Evolutionary conservation across 2,797 vertebrate genomes (phyloP), one percentile per base, ranked within the genome.

Genomic region (Anguilla marmorata): DNA sequence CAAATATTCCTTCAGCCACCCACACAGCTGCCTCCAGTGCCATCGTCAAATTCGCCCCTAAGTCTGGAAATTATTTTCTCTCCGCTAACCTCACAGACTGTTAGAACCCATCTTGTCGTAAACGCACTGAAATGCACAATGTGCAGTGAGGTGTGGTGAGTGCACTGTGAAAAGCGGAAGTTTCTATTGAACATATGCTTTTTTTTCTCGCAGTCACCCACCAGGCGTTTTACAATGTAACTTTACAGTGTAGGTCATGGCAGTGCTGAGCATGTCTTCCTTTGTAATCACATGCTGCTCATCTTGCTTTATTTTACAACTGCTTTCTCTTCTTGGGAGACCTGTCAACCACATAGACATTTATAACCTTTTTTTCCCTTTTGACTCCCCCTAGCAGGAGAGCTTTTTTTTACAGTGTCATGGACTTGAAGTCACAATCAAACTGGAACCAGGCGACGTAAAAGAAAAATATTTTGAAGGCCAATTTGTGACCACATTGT

Each of bases 291-390:
- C 45, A 50, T 50, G 79, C 41, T 11, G 41, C 19, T 82, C 41
- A 19, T 21, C 45, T 6, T 82, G 6, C 79, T 50, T 33, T 12
- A 48, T 45, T 48, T n/a, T 12, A 80, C 37, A 48, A 11, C 79
- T 12, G 50, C 21, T 8, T 24, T 82, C 79, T 50, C 21, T 82
- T 82, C 79, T 50, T 76, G 76, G 58, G 74, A 60, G 86, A 91
- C 89, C 82, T 88, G 91, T 80, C 86, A 66, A 89, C 91, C 89
- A 88, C 83, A 79, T 91, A 93, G 92, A 93, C 90, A 33, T 91
- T 92, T 88, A 89, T 92, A 88, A 90, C 90, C 83, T 87, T 87
- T 89, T 94, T 94, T 27, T 69, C 27, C 7, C 9, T 69, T n/a
- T 69, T 27, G 41, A 52, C 50, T 33, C 30, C 30, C 69, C 94